Evolutionary conservation across 2,888 invertebrate genomes (phyloP), one percentile per base, ranked within the genome.

Genomic region (Zonitis immaculata): DNA sequence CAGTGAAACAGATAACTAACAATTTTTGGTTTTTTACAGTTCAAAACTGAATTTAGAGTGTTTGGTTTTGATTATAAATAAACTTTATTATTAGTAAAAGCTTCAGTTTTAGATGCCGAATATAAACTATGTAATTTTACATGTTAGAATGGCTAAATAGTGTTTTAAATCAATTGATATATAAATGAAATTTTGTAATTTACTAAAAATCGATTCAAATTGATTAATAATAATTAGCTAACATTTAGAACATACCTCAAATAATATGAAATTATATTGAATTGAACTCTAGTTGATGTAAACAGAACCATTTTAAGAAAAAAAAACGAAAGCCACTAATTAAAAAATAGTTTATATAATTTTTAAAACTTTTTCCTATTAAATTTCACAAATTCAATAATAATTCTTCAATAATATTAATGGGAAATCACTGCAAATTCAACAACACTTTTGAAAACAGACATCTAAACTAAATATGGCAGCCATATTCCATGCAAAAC

Each of bases 401-500:
- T 63, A 66, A 67, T 70, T 67, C 59, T 67, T 68, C 73, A 9
- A 72, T 69, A 73, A 74, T 72, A 70, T 70, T 69, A 67, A 66
- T 62, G 61, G 61, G 69, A 68, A 69, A 69, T 73, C 68, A 64
- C 63, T 66, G 64, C 68, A 73, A 73, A 67, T 68, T 69, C 68
- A 69, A 72, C 64, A 68, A 69, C 71, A 76, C 78, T 77, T 78
- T 78, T 81, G 82, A 86, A 86, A 86, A 86, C 85, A 86, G 85
- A 84, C 83, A 85, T 84, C 82, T 84, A 85, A 86, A 80, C 85
- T 84, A 86, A 87, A 87, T 85, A 87, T 87, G 87, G 87, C 87
- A 86, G 87, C 87, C 86, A 87, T 87, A 86, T 85, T 85, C 84
- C 82, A 82, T 85, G 82, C 83, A 86, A 86, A 87, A 86, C 87